Conservation (phyloP, 2,888 invertebrate species). For the Petrolisthes cinctipes region DNA sequence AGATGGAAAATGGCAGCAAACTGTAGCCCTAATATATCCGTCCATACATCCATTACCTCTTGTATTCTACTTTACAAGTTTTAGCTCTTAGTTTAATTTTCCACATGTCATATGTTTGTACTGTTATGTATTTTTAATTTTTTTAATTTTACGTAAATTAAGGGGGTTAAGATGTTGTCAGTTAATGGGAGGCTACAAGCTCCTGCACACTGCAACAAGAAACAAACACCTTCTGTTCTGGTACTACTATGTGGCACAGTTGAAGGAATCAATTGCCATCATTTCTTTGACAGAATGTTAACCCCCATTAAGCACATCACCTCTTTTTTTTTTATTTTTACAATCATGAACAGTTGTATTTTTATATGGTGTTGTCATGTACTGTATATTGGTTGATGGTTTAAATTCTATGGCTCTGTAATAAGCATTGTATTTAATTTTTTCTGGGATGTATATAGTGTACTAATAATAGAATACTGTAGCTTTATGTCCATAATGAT, state of each 20-base stretch:
- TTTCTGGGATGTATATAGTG: neutral
- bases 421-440: neutral
- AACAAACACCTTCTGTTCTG: too few relatives aligned
- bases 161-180: too few relatives aligned
- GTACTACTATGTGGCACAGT: too few relatives aligned
- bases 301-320: neutral
- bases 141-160: neutral
- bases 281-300: too few relatives aligned
- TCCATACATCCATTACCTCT: neutral
- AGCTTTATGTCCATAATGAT: neutral
- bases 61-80: neutral
- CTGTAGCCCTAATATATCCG: neutral
- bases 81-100: neutral
- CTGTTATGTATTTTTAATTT: neutral
- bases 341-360: slow-evolving; percentile 25
- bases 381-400: slow-evolving; percentile 31
- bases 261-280: too few relatives aligned
- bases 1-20: neutral
- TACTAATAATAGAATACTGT: neutral
- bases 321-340: neutral
- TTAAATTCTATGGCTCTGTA: neutral
- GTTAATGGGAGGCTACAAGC: too few relatives aligned
- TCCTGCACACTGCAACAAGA: too few relatives aligned
- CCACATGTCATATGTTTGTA: neutral
- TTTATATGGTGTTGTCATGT: slow-evolving; percentile 10